Conservation (phyloP, 2,797 vertebrate genomes). For the Falco naumanni region DNA sequence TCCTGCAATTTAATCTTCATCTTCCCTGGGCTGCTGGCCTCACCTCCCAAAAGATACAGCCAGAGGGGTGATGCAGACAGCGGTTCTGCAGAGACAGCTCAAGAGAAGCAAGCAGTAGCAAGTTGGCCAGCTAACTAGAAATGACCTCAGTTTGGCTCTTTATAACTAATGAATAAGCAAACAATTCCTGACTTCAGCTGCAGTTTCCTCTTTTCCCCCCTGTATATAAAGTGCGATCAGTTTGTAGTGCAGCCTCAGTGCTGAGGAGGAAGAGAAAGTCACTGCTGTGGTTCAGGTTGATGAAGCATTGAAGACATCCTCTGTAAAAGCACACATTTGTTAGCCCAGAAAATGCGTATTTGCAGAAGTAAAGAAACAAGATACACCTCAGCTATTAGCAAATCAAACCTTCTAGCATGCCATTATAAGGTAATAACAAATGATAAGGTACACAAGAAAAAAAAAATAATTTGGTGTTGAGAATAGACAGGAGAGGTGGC, state of each 20-base stretch:
- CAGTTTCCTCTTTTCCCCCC: not conserved
- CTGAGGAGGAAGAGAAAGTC: not conserved
- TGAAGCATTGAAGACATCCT: not conserved
- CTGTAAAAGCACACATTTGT: not conserved
- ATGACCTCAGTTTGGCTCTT: not conserved
- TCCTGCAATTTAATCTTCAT: not conserved
- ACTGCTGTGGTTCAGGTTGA: not conserved
- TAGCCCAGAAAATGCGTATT: not conserved
- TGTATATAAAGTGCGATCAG: accelerated
- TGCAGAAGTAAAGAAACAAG: not conserved
- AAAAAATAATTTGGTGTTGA: not conserved
- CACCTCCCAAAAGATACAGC: not conserved
- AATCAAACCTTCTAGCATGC: not conserved
- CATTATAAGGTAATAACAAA: not conserved
- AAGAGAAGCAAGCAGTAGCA: not conserved
- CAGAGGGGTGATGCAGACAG: not conserved
- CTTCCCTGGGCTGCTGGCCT: not conserved
- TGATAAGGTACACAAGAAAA: not conserved
- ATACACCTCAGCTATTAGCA: not conserved
- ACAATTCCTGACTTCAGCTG: not conserved
- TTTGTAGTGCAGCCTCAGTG: accelerated
- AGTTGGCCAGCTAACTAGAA: not conserved
- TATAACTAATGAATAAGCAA: not conserved
- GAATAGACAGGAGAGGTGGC: not conserved
- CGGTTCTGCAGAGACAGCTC: not conserved